Conservation (phyloP, 2,888 invertebrate genomes). For the Malthinus flaveolus region DNA sequence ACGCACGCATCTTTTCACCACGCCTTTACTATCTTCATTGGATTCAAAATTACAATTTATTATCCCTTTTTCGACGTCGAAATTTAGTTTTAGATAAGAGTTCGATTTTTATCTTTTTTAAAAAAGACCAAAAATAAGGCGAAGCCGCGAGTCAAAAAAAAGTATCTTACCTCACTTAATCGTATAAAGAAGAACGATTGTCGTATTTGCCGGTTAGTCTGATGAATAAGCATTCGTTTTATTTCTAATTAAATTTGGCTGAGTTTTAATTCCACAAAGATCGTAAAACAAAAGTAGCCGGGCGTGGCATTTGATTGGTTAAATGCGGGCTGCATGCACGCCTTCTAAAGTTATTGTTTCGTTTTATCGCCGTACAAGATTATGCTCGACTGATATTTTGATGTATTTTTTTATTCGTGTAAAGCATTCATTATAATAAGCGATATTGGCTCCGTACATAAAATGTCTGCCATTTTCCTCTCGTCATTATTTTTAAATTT, state of each 20-base stretch:
- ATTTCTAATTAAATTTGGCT: constrained; percentile 54
- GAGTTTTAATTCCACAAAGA: constrained; percentile 48
- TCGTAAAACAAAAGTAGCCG: constrained; percentile 46
- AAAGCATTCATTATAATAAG: constrained; percentile 16
- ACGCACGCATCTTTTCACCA: constrained; percentile 40
- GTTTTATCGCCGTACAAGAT: constrained; percentile 40
- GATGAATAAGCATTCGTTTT: constrained; percentile 34
- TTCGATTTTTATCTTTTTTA: background rate
- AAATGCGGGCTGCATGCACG: constrained; percentile 40
- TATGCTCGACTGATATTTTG: constrained; percentile 22
- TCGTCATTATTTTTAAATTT: too few relatives aligned
- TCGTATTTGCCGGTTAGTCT: constrained; percentile 24
- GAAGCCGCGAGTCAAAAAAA: too few relatives aligned
- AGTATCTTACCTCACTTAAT: too few relatives aligned
- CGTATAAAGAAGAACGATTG: background rate
- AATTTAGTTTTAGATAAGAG: background rate
- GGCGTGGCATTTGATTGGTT: constrained; percentile 47
- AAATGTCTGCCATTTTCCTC: too few relatives aligned
- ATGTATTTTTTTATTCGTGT: constrained; percentile 13
- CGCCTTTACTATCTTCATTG: constrained; percentile 48
- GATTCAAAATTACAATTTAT: constrained; percentile 28
- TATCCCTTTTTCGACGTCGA: constrained; percentile 6
- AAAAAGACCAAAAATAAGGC: background rate
- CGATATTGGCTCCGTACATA: background rate
- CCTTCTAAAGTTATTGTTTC: constrained; percentile 46